Evolutionary conservation across 2,797 vertebrate species (phyloP), one percentile per base, ranked within the genome.

Genomic region (Microhierax caerulescens): DNA sequence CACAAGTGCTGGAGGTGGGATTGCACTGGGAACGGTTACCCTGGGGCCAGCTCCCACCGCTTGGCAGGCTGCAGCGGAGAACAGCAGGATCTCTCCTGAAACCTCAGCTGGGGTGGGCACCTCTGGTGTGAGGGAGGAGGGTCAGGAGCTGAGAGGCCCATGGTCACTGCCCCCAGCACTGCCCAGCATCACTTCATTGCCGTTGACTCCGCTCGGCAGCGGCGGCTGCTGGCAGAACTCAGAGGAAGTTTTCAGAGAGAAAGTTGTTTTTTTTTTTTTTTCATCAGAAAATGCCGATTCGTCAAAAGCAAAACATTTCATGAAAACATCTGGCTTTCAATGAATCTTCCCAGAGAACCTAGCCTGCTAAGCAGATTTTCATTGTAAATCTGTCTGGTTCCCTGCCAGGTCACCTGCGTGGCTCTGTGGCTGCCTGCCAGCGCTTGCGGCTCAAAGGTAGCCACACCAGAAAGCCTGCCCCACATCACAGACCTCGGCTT

Each of bases 331-430:
- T 97, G 96, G 96, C 96, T 97, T 96, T 95, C 96, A 95, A 94
- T 95, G 96, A 97, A 96, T 96, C 96, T 96, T 96, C 91, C 85
- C 94, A 81, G 94, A 93, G 94, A 96, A 95, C 93, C 93, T 88
- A 94, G 96, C 96, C 96, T 96, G 95, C 96, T 97, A 97, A 97
- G 96, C 96, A 97, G 96, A 97, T 97, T 97, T 97, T 96, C 96
- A 93, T 96, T 96, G 96, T 96, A 97, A 97, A 97, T 96, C 94
- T 95, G 96, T 90, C 96, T 97, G 95, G 95, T 97, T 96, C 85
- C 93, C 96, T 97, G 96, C 96, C 96, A 96, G 96, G 96, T 97
- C 96, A 97, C 96, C 96, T 96, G 96, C 65, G 32, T 95, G 94
- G 95, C 94, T 96, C 57, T 2, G 4, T 95, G 96, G 96, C 96